Evolutionary conservation across 2,888 invertebrate species (phyloP).

Genomic region (Apodemia zela): DNA sequence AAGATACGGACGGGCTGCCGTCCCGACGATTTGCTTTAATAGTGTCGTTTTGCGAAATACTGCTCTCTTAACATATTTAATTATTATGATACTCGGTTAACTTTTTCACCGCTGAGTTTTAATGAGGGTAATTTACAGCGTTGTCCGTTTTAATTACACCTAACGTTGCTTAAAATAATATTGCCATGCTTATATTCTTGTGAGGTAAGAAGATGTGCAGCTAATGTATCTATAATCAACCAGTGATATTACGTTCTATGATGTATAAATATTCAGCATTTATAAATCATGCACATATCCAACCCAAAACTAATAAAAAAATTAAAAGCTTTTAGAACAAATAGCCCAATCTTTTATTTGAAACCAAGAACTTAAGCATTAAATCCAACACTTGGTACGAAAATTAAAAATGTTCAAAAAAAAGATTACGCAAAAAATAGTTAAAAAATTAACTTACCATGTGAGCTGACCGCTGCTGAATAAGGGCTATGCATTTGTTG

Average conservation of each 20-base stretch:
- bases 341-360: no score
- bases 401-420: neutral
- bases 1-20: conserved; percentile 55
- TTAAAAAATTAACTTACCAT: conserved; percentile 57
- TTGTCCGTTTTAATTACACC: conserved; percentile 12
- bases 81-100: conserved; percentile 48
- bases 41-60: conserved; percentile 51
- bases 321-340: no score
- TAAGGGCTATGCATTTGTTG: conserved; percentile 80
- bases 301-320: no score
- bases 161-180: neutral
- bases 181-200: no score
- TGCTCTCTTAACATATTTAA: conserved; percentile 50
- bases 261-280: no score
- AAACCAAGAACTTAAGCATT: no score
- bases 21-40: conserved; percentile 63
- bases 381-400: neutral
- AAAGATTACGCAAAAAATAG: no score
- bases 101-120: conserved; percentile 31
- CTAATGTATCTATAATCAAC: no score
- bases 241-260: no score
- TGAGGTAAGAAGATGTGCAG: no score
- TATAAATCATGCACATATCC: no score
- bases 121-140: conserved; percentile 23
- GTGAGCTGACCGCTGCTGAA: conserved; percentile 75